A percentile compares a stretch with the other conserved stretches of the same genome.
phyloP scores from a whole-genome alignment of 2,888 invertebrate species.

The Polyploca ridens region DNA sequence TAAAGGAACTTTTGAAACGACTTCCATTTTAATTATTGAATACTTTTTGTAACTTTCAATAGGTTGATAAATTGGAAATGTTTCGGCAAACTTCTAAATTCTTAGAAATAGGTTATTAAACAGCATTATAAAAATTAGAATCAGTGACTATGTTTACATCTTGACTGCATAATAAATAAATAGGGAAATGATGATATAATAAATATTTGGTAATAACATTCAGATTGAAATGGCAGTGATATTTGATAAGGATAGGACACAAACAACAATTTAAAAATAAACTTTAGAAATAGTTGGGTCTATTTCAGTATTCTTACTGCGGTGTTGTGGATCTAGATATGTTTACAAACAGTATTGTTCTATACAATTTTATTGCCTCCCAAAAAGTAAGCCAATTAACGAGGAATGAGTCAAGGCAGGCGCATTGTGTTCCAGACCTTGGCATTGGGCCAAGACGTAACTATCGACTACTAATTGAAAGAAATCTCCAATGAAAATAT shows the following conservation, averaged over 20 bases:
- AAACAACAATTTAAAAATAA: background rate
- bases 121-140: no score
- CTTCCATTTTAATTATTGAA: no score
- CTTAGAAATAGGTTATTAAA: background rate
- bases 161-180: no score
- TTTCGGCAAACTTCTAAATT: background rate
- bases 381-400: slow-evolving; percentile 70
- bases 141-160: no score
- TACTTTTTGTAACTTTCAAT: no score
- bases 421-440: slow-evolving; percentile 61
- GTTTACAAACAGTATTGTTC: slow-evolving; percentile 54
- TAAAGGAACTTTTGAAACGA: background rate
- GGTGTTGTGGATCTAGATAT: slow-evolving; percentile 36
- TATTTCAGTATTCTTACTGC: slow-evolving; percentile 13
- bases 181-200: no score
- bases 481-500: slow-evolving; percentile 32
- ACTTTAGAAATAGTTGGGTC: slow-evolving; percentile 6
- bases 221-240: no score
- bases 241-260: no score
- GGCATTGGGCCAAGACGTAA: slow-evolving; percentile 57
- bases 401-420: slow-evolving; percentile 59
- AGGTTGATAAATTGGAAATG: background rate
- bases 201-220: background rate
- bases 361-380: slow-evolving; percentile 61
- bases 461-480: slow-evolving; percentile 49